Percentiles rank a stretch among this genome's conserved stretches.
These are phyloP conservation scores for Syrmaticus mikado DNA, from an alignment of 2,113 vertebrate species.

Conservation along the genomic window DNA sequence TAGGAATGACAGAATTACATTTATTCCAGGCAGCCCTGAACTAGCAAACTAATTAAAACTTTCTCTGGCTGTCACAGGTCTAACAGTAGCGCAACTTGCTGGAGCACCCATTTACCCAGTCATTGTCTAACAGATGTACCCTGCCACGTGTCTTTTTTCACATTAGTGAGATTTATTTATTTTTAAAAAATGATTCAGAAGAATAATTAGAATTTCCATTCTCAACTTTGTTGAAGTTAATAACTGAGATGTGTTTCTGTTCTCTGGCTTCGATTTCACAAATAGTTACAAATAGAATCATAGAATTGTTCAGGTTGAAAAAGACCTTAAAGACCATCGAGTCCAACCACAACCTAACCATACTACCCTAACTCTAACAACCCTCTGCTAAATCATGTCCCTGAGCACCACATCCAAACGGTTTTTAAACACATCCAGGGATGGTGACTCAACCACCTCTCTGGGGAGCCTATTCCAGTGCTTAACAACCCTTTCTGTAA, in stretches of 20 bases:
- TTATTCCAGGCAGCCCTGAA: constrained; percentile 19
- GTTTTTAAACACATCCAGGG: too few relatives aligned
- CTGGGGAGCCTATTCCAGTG: too few relatives aligned
- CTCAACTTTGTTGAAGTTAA: background rate
- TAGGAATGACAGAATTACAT: constrained; percentile 44
- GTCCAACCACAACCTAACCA: too few relatives aligned
- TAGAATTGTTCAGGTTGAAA: too few relatives aligned
- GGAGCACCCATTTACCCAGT: background rate
- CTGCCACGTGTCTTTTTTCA: background rate
- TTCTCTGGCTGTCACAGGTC: constrained; percentile 16
- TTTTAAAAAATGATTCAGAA: background rate
- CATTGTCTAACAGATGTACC: background rate
- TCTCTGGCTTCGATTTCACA: background rate
- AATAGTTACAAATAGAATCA: background rate
- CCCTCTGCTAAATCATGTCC: too few relatives aligned
- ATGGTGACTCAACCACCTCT: too few relatives aligned
- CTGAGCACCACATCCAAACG: too few relatives aligned
- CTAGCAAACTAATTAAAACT: constrained; percentile 62
- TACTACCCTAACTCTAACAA: too few relatives aligned
- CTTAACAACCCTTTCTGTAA: too few relatives aligned
- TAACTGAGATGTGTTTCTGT: background rate
- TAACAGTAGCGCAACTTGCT: background rate
- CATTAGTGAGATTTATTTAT: background rate
- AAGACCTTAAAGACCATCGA: too few relatives aligned
- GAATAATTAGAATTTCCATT: background rate